Conservation (phyloP, 2,797 vertebrate genomes). For the Myotis daubentonii region DNA sequence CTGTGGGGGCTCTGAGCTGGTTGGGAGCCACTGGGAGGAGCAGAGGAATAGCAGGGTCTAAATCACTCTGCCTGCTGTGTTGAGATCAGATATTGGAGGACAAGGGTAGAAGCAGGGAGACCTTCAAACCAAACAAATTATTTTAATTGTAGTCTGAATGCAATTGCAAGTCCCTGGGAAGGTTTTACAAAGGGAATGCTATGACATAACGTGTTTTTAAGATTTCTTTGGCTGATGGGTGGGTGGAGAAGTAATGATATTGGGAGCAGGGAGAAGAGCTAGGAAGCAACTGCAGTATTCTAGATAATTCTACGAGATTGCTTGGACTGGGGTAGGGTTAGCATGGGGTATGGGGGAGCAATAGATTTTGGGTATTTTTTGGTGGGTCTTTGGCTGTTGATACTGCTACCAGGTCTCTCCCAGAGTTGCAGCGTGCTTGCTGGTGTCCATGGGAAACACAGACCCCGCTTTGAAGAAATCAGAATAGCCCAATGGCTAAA, state of each 20-base stretch:
- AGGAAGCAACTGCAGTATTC: background rate
- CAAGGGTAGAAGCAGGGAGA: background rate
- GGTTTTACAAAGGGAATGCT: background rate
- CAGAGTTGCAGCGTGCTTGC: background rate
- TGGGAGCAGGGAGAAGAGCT: background rate
- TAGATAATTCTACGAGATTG: background rate
- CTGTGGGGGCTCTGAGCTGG: accelerated
- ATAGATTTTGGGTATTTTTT: background rate
- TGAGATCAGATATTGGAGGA: background rate
- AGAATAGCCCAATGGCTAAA: background rate
- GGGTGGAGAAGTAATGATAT: background rate
- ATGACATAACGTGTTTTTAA: background rate
- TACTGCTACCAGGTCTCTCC: background rate
- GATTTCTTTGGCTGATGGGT: background rate
- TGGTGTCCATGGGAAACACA: background rate
- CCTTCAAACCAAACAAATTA: background rate
- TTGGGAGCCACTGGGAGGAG: background rate
- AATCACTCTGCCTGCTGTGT: background rate
- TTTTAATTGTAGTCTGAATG: background rate
- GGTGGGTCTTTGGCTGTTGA: background rate
- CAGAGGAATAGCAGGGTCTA: background rate
- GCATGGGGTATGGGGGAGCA: background rate
- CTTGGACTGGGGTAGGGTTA: background rate
- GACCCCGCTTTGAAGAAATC: background rate
- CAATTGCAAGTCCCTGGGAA: background rate